These are phyloP conservation scores for Amphipyra tragopoginis DNA, from an alignment of 2,888 invertebrate genomes.

Conservation along the genomic window DNA sequence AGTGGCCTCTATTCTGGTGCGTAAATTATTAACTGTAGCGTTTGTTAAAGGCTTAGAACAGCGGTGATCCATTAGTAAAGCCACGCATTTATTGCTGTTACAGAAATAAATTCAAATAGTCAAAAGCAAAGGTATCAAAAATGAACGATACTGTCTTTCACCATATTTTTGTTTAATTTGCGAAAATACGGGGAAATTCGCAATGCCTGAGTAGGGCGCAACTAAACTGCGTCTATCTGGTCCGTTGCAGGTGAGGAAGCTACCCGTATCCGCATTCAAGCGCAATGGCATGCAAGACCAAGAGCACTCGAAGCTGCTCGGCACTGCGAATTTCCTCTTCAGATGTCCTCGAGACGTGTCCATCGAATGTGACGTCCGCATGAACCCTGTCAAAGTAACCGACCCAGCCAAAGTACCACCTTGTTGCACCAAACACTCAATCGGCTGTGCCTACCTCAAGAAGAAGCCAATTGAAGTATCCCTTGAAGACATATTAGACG, in stretches of 20 bases:
- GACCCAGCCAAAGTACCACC: constrained; percentile 79
- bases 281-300: constrained; percentile 87
- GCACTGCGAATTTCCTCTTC: constrained; percentile 79
- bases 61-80: neutral
- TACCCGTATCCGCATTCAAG: constrained; percentile 84
- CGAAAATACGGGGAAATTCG: constrained; percentile 49
- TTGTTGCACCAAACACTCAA: constrained; percentile 55
- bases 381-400: constrained; percentile 66
- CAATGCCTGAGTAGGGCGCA: constrained; percentile 46
- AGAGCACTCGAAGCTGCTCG: constrained; percentile 80
- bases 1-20: constrained; percentile 63
- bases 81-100: constrained; percentile 1
- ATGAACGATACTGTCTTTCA: constrained; percentile 3
- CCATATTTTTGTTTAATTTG: constrained; percentile 18
- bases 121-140: neutral
- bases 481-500: constrained; percentile 77
- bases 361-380: constrained; percentile 74
- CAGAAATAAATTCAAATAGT: neutral
- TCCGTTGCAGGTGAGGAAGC: constrained; percentile 83
- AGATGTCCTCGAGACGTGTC: constrained; percentile 79
- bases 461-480: constrained; percentile 78
- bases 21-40: constrained; percentile 59
- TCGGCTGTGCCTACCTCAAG: constrained; percentile 64
- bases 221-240: constrained; percentile 74
- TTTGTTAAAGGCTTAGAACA: constrained; percentile 6